Conservation (phyloP, 2,888 invertebrate species). For the Cantharis lateralis region DNA sequence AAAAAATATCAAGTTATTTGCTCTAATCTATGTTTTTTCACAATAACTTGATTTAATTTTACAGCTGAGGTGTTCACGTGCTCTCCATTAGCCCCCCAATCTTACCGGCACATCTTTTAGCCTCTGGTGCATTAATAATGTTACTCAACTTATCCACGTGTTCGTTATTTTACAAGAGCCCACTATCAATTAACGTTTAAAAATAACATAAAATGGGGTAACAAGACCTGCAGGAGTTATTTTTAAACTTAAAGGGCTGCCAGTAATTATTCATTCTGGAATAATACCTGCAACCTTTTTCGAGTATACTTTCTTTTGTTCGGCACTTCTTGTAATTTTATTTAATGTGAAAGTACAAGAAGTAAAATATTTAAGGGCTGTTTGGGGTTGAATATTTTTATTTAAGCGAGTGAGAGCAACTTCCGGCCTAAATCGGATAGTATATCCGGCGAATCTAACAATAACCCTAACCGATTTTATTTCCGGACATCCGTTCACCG, state of each 20-base stretch:
- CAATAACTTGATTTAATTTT: neutral
- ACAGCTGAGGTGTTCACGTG: neutral
- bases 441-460: conserved; percentile 33
- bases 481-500: conserved; percentile 32
- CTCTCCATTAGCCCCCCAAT: neutral
- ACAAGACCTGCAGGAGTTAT: neutral
- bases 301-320: neutral
- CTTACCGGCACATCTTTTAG: neutral
- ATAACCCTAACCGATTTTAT: conserved; percentile 34
- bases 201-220: neutral
- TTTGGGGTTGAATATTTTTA: conserved; percentile 10
- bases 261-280: neutral
- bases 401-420: conserved; percentile 12
- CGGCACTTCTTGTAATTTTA: neutral
- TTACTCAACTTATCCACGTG: neutral
- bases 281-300: neutral
- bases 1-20: too few relatives aligned
- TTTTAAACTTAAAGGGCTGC: neutral
- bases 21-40: neutral
- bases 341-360: neutral
- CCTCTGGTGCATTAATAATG: neutral
- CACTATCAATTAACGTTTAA: neutral
- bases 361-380: neutral
- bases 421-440: conserved; percentile 27
- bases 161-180: neutral